Percentiles rank a stretch among this genome's conserved stretches.
Evolutionary conservation across 1,140 invertebrate genomes (phyloP).

Genomic region (Nephila pilipes): DNA sequence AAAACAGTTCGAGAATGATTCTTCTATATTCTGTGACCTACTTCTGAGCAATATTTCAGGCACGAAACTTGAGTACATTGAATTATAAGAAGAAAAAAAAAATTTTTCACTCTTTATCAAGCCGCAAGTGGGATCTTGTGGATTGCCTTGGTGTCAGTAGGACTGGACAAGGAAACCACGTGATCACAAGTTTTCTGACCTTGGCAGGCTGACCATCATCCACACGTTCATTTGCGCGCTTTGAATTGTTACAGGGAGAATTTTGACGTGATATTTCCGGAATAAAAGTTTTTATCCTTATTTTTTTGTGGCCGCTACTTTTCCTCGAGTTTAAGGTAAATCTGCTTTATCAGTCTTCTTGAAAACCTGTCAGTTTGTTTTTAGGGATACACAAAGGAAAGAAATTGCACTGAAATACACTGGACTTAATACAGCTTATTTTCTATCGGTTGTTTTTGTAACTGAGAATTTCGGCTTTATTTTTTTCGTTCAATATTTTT

Average conservation of each 20-base stretch:
- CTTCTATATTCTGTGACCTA: conserved; percentile 1
- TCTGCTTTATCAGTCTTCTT: neutral
- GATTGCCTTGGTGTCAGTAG: conserved; percentile 46
- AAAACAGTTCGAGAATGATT: neutral
- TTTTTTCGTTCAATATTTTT: no score
- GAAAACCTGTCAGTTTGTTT: conserved; percentile 45
- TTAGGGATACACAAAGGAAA: conserved; percentile 1
- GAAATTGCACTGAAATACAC: neutral
- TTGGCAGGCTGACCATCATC: conserved; percentile 57
- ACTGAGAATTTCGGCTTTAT: no score
- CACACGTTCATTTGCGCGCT: neutral
- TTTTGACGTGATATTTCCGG: conserved; percentile 44
- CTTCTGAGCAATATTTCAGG: neutral
- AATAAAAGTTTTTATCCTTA: conserved; percentile 56
- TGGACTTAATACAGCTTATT: no score
- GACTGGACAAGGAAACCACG: conserved; percentile 67
- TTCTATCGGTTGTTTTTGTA: no score
- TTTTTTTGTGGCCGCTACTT: conserved; percentile 25
- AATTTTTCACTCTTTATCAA: conserved; percentile 18
- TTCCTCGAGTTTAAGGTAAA: conserved; percentile 57
- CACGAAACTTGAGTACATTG: neutral
- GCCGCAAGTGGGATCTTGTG: conserved; percentile 23
- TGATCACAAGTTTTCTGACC: conserved; percentile 36
- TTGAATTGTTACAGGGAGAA: conserved; percentile 16
- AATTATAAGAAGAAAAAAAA: neutral